phyloP scores from a whole-genome alignment of 2,888 invertebrate genomes.

The Melieria omissa region DNA sequence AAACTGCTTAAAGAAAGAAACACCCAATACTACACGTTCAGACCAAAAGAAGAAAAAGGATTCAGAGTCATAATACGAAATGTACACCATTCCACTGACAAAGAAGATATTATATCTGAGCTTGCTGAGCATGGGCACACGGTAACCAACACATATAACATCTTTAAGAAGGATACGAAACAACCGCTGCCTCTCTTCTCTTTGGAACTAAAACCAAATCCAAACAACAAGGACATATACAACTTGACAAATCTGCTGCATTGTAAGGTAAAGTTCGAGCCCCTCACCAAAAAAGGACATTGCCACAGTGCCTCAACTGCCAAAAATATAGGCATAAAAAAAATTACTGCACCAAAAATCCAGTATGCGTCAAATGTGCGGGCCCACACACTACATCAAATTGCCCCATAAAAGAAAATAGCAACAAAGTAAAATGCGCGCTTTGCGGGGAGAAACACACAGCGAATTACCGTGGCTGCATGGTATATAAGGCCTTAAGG shows the following conservation, averaged over 20 bases:
- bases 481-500: no score
- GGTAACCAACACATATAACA: conserved; percentile 18
- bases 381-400: no score
- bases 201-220: conserved; percentile 25
- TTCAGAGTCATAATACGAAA: conserved; percentile 26
- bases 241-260: conserved; percentile 18
- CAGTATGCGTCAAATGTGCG: no score
- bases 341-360: not conserved
- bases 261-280: conserved; percentile 26
- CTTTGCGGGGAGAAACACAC: no score
- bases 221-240: conserved; percentile 28
- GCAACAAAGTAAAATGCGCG: no score
- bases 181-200: conserved; percentile 26
- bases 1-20: conserved; percentile 22
- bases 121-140: conserved; percentile 14
- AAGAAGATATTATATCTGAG: conserved; percentile 25
- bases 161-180: conserved; percentile 10
- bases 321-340: conserved; percentile 4
- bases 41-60: conserved; percentile 18
- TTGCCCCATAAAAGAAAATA: no score
- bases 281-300: conserved; percentile 25
- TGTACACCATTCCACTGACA: conserved; percentile 25
- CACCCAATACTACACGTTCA: not conserved
- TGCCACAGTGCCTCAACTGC: conserved; percentile 28
- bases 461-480: no score